Conservation (phyloP, 2,113 vertebrate species). For the Erythrolamprus reginae region DNA sequence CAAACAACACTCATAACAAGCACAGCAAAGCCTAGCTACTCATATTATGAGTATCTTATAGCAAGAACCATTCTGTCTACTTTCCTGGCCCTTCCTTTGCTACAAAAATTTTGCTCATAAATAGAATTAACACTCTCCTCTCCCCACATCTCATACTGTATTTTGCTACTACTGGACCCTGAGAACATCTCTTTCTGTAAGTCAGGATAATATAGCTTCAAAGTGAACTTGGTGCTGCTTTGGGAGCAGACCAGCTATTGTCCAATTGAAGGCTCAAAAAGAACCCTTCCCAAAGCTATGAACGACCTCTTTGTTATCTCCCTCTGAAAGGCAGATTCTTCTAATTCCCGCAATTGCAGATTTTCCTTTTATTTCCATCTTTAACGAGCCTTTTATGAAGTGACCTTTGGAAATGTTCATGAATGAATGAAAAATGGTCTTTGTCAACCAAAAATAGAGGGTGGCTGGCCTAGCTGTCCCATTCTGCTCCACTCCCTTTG, state of each 20-base stretch:
- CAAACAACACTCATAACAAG: not conserved
- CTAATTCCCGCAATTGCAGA: slow-evolving; percentile 22
- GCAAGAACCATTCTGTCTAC: not conserved
- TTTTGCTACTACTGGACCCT: not conserved
- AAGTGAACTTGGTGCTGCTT: not conserved
- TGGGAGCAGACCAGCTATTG: not conserved
- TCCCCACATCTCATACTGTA: not conserved
- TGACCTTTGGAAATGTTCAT: slow-evolving; percentile 23
- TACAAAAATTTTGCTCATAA: not conserved
- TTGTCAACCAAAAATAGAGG: not conserved
- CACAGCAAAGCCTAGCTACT: too few relatives aligned
- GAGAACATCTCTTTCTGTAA: not conserved
- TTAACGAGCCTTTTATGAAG: slow-evolving; percentile 22
- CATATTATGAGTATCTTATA: not conserved
- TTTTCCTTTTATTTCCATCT: slow-evolving; percentile 12
- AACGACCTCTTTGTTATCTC: slow-evolving; percentile 17
- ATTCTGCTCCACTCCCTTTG: not conserved
- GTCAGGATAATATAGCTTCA: slow-evolving; percentile 17
- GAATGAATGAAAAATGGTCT: slow-evolving; percentile 27
- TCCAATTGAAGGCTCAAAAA: not conserved
- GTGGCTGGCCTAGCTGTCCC: not conserved
- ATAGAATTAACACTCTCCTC: too few relatives aligned
- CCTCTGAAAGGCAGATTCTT: slow-evolving; percentile 28
- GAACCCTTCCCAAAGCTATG: not conserved
- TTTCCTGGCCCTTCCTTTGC: not conserved